phyloP scores from a whole-genome alignment of 2,797 vertebrate genomes.

The Aldrovandia affinis region DNA sequence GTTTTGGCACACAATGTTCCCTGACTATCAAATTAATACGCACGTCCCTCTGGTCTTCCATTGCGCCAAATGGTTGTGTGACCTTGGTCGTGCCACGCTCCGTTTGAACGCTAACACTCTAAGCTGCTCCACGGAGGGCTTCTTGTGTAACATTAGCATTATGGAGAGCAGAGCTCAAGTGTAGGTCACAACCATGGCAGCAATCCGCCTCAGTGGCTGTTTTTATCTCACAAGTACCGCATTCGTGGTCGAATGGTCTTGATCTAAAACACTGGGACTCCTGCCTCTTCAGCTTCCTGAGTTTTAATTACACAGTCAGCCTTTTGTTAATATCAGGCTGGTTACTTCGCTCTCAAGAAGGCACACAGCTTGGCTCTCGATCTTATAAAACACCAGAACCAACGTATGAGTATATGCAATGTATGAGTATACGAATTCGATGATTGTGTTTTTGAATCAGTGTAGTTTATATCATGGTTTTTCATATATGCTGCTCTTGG shows the following conservation, averaged over 20 bases:
- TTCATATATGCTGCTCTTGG: constrained; percentile 53
- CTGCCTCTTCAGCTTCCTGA: neutral
- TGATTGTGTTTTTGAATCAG: neutral
- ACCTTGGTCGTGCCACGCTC: neutral
- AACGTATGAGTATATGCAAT: too few relatives aligned
- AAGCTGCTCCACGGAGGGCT: neutral
- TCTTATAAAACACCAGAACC: neutral
- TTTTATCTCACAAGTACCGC: neutral
- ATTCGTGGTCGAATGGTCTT: neutral
- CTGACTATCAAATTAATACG: neutral
- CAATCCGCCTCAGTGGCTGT: neutral
- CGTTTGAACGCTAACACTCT: neutral
- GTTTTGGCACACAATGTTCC: neutral
- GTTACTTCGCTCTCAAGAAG: neutral
- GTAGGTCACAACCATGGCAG: neutral
- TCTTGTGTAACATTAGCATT: neutral
- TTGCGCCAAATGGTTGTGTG: neutral
- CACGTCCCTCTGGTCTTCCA: neutral
- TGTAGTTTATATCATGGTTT: neutral
- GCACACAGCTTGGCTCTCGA: neutral
- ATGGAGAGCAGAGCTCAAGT: neutral
- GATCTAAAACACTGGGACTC: neutral
- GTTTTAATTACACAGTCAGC: neutral
- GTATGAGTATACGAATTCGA: neutral
- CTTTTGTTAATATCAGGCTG: neutral